Base-by-base conservation (phyloP, 2,113 vertebrate species). In the Theristicus caerulescens region DNA sequence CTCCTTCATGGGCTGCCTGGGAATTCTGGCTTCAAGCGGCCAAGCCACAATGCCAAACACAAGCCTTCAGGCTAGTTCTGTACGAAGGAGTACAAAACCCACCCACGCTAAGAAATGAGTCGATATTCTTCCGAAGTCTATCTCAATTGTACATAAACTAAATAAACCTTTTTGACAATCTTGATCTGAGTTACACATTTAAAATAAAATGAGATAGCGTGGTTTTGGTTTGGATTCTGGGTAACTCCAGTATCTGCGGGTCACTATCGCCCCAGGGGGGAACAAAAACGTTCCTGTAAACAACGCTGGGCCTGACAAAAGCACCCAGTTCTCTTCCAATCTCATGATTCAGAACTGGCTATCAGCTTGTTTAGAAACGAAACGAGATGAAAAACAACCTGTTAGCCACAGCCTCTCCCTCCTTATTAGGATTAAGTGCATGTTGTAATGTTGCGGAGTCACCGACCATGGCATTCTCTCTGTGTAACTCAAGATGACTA, bases 391-490 rank as follows among this genome's bases (percentile, higher is more conserved):
- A 80, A 93, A 94, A 88, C 96, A 78, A 69, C 70, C 72, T 85
- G 72, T 55, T 93, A 71, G 31, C 83, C 44, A 38, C 58, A 73
- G 88, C 74, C 87, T 93, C 87, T 95, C 86, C 84, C 76, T 94
- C 73, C 76, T 83, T 86, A 70, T 86, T 81, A 69, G 82, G 70
- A 93, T 90, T 96, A 94, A 91, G 69, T 44, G 58, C 29, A 36
- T 93, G 82, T 91, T 54, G 95, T 92, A 86, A 90, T 34, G 13
- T 40, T 40, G 76, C 8, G 3, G 82, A 81, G 59, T 88, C 65
- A 74, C 29, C 34, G 82, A 2, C 40, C 79, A 54, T 8, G 61
- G 36, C 83, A 55, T 93, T 93, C 62, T 46, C 90, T 72, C 72
- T 64, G 18, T 51, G 72, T 73, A 91, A 91, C 46, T 83, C 64